Conservation (phyloP, 2,797 vertebrate genomes). For the Amblyopsis hoosieri region DNA sequence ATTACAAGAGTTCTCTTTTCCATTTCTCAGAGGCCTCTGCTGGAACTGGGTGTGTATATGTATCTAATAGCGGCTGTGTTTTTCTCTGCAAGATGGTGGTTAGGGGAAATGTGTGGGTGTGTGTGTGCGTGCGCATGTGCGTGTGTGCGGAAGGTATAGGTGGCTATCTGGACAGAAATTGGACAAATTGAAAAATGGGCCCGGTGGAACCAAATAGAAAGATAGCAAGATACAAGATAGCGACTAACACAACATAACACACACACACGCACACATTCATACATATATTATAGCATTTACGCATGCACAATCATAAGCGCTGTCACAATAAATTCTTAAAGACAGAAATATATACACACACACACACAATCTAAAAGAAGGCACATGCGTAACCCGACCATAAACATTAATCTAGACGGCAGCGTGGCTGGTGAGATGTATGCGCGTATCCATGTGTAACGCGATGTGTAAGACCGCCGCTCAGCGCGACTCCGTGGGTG, state of each 20-base stretch:
- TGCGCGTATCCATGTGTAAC: not conserved
- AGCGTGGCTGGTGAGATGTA: not conserved
- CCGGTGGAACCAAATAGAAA: slow-evolving; percentile 15
- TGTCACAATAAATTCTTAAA: not conserved
- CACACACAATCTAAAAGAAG: not conserved
- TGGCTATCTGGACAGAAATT: slow-evolving; percentile 68
- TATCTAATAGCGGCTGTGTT: slow-evolving; percentile 41
- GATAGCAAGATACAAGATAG: not conserved
- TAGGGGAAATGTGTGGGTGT: slow-evolving; percentile 20
- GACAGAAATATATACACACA: slow-evolving; percentile 2
- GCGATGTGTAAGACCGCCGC: too few species aligned
- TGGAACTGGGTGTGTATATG: slow-evolving; percentile 9
- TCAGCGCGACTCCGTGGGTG: too few species aligned
- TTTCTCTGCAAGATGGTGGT: not conserved
- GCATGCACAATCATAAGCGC: too few species aligned
- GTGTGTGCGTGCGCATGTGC: slow-evolving; percentile 23
- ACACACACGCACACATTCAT: slow-evolving; percentile 4
- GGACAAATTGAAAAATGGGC: slow-evolving; percentile 77
- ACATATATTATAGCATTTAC: not conserved
- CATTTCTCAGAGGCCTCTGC: slow-evolving; percentile 31
- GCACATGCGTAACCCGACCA: too few species aligned
- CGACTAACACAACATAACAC: slow-evolving; percentile 24
- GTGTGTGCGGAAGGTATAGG: slow-evolving; percentile 15
- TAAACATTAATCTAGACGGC: too few species aligned
- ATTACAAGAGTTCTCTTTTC: slow-evolving; percentile 52